These are phyloP conservation scores for Panthera leo DNA, from an alignment of 2,113 vertebrate genomes.

Conservation along the genomic window DNA sequence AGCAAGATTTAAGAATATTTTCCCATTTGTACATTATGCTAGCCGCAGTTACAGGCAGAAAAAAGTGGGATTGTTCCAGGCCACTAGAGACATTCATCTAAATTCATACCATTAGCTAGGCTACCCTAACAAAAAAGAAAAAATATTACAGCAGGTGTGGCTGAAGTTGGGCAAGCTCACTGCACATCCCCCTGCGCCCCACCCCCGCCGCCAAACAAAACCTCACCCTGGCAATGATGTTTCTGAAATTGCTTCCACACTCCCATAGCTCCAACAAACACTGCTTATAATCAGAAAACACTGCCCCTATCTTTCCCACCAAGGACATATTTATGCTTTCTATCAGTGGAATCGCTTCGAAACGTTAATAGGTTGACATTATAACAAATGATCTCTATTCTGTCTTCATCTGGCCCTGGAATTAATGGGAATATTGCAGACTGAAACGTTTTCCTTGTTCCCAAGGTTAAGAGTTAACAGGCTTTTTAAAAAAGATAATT, in stretches of 20 bases:
- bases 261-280: background rate
- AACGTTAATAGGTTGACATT: background rate
- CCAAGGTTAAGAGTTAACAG: background rate
- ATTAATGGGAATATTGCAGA: background rate
- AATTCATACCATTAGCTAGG: background rate
- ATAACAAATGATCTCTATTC: background rate
- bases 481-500: background rate
- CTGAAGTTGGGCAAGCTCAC: background rate
- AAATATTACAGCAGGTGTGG: background rate
- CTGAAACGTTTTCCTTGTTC: background rate
- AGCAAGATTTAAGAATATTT: background rate
- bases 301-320: background rate
- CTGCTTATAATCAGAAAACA: background rate
- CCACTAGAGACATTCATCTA: background rate
- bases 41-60: background rate
- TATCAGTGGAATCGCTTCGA: background rate
- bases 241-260: background rate
- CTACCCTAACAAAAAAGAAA: background rate
- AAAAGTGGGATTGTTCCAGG: background rate
- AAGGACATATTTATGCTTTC: background rate
- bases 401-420: background rate
- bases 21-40: background rate
- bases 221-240: background rate
- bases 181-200: too few relatives aligned
- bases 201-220: background rate